Conservation (phyloP, 2,888 invertebrate genomes). For the Scaptomyza reducta region DNA sequence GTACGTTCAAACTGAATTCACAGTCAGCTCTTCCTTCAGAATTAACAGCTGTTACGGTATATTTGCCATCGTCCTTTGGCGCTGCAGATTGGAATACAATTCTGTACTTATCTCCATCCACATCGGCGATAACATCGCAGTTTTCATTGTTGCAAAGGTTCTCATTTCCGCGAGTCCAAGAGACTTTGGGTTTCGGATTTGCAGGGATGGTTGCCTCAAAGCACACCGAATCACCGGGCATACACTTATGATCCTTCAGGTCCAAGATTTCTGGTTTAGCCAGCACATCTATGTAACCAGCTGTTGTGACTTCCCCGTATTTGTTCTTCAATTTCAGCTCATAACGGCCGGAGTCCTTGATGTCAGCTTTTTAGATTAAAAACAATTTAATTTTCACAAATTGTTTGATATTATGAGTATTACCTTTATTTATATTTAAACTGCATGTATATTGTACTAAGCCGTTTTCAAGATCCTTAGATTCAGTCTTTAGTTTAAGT, state of each 20-base stretch:
- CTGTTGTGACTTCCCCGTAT: conserved; percentile 90
- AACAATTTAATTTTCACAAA: background rate
- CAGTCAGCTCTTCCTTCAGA: conserved; percentile 89
- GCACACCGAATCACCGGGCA: conserved; percentile 91
- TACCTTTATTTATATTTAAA: conserved; percentile 85
- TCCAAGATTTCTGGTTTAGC: conserved; percentile 92
- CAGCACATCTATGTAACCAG: conserved; percentile 91
- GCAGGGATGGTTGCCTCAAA: conserved; percentile 93
- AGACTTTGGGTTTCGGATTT: conserved; percentile 94
- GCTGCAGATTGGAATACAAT: conserved; percentile 89
- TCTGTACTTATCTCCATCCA: conserved; percentile 85
- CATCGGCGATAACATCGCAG: conserved; percentile 84
- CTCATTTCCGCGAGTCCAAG: conserved; percentile 87
- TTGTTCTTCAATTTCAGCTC: conserved; percentile 92
- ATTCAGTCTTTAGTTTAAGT: conserved; percentile 87
- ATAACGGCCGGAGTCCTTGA: conserved; percentile 92
- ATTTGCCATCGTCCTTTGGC: conserved; percentile 90
- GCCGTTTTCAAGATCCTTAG: conserved; percentile 89
- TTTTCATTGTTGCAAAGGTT: conserved; percentile 84
- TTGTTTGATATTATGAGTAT: background rate
- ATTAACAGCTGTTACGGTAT: conserved; percentile 91
- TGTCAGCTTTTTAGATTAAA: conserved; percentile 84
- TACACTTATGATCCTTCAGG: conserved; percentile 89
- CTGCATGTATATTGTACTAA: conserved; percentile 92
- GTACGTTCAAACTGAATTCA: conserved; percentile 89